Percentiles rank a stretch among this genome's conserved stretches.
Conservation (phyloP, 2,888 invertebrate genomes). For the Thelaira solivaga region DNA sequence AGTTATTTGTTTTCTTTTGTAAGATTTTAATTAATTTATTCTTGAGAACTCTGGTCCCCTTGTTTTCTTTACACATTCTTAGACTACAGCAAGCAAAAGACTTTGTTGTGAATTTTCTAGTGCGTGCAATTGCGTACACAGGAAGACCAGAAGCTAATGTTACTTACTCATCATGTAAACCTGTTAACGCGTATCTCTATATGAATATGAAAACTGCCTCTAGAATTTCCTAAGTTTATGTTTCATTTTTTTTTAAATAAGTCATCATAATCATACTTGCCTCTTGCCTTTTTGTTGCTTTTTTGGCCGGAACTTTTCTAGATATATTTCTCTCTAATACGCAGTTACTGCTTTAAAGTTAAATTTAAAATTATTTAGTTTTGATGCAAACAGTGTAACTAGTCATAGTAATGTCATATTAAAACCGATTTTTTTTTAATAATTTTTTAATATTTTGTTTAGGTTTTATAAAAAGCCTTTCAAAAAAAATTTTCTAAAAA, state of each 20-base stretch:
- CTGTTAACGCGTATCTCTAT: slow-evolving; percentile 21
- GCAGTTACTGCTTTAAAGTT: slow-evolving; percentile 3
- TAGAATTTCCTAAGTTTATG: slow-evolving; percentile 23
- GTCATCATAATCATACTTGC: slow-evolving; percentile 52
- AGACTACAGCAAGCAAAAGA: slow-evolving; percentile 7
- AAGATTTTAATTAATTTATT: background rate
- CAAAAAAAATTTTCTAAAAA: too few species aligned
- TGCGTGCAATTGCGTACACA: slow-evolving; percentile 56
- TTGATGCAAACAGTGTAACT: background rate
- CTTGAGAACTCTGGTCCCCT: slow-evolving; percentile 12
- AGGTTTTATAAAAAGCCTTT: too few species aligned
- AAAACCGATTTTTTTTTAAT: too few species aligned
- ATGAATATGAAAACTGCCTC: slow-evolving; percentile 32
- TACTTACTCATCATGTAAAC: slow-evolving; percentile 43
- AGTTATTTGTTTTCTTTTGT: background rate
- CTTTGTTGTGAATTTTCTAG: slow-evolving; percentile 26
- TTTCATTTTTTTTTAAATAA: slow-evolving; percentile 52
- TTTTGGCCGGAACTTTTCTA: slow-evolving; percentile 11
- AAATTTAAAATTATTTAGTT: slow-evolving; percentile 10
- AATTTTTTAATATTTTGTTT: too few species aligned
- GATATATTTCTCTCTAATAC: background rate
- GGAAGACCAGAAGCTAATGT: slow-evolving; percentile 59
- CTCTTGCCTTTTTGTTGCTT: background rate
- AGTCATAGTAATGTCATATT: background rate
- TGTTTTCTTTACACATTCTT: background rate